Evolutionary conservation across 2,888 invertebrate genomes (phyloP), one percentile per base, ranked within the genome.

Genomic region (Halictus ligatus): DNA sequence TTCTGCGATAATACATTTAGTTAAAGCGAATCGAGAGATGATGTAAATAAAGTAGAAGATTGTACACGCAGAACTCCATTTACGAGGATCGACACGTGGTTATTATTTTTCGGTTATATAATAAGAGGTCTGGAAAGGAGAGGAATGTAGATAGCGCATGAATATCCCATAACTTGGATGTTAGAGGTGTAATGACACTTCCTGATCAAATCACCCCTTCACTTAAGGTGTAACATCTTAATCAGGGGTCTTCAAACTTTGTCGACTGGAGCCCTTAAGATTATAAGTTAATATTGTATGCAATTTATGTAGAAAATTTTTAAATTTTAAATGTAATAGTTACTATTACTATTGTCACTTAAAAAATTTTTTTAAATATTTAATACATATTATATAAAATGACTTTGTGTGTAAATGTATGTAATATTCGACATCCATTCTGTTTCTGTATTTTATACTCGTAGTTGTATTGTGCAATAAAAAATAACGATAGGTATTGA

Each of bases 101-200:
- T 35, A 40, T 35, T 35, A 35, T 54, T 75, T 75, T 75, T 75
- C 7, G 50, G 54, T 40, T 75, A 50, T 54, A 35, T 75, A 75
- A 75, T 75, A 54, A 40, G 54, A 67, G 18, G 54, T 7, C 21
- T 50, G 21, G 74, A 75, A 75, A 75, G 74, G 54, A 64, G 60
- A 64, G 74, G 50, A 75, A 75, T 50, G 74, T 29, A n/a, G 54
- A 40, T 54, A 75, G 18, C 21, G 21, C 74, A 54, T 35, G 50
- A 40, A 40, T n/a, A 40, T 75, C 54, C 13, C 29, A 54, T 75
- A 54, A 54, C 74, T 15, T 75, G n/a, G n/a, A 35, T 54, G 54
- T 75, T 75, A 40, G 74, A 74, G n/a, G 35, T 3, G 18, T 54
- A 40, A 54, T n/a, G 54, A 21, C n/a, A 35, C 50, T 40, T 54